These are phyloP conservation scores for Heterotis niloticus DNA, from an alignment of 2,113 vertebrate species.

Conservation along the genomic window DNA sequence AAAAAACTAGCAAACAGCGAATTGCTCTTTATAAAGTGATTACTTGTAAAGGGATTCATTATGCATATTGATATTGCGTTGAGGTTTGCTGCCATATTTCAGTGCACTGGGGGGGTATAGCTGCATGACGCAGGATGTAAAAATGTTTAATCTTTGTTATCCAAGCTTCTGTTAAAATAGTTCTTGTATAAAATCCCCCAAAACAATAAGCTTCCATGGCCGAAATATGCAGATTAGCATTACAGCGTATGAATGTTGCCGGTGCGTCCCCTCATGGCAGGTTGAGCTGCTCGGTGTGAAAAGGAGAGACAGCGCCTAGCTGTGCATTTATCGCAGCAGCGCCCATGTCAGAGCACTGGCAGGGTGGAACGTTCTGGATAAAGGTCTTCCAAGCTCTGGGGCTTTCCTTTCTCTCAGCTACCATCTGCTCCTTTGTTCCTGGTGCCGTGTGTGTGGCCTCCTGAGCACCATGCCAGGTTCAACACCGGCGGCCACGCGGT, in stretches of 20 bases:
- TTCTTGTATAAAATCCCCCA: background rate
- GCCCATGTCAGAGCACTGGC: conserved; percentile 32
- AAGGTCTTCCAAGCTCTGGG: conserved; percentile 33
- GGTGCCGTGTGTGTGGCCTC: conserved; percentile 27
- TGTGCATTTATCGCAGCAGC: background rate
- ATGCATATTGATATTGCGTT: background rate
- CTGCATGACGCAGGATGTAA: conserved; percentile 36
- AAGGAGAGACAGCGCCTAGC: background rate
- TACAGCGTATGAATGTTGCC: background rate
- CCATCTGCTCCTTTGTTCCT: conserved; percentile 50
- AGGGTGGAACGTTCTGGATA: conserved; percentile 42
- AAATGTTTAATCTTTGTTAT: conserved; percentile 34
- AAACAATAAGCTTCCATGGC: no score
- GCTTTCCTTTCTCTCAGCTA: conserved; percentile 24
- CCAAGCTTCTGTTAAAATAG: background rate
- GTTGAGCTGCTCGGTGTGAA: background rate
- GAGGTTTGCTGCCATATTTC: background rate
- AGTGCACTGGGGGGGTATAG: conserved; percentile 22
- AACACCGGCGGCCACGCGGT: conserved; percentile 32
- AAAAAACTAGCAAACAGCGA: no score
- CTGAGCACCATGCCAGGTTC: conserved; percentile 20
- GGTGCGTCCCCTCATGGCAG: no score
- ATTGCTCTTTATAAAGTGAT: no score
- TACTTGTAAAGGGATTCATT: background rate
- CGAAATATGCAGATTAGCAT: no score